phyloP scores from a whole-genome alignment of 2,888 invertebrate genomes.

The Orthosia gracilis region DNA sequence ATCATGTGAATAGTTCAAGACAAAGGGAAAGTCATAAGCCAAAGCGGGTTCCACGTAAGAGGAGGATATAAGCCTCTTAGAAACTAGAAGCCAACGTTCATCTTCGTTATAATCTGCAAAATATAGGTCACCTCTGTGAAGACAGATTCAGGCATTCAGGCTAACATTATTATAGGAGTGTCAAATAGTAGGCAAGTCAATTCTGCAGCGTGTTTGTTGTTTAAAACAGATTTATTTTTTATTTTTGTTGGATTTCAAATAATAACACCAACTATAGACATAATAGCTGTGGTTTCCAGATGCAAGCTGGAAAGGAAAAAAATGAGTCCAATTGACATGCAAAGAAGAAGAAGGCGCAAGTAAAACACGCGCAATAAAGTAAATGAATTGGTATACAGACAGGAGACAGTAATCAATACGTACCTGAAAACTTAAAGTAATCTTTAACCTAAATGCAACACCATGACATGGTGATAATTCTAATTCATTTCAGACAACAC shows the following conservation, averaged over 20 bases:
- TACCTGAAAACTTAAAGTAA: no score
- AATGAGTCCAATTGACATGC: no score
- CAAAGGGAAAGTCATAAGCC: constrained; percentile 24
- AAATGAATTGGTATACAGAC: no score
- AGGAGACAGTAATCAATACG: neutral
- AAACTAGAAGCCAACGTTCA: constrained; percentile 19
- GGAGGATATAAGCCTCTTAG: constrained; percentile 32
- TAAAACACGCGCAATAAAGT: neutral
- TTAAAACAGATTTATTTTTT: neutral
- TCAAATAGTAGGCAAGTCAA: no score
- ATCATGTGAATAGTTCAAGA: constrained; percentile 37
- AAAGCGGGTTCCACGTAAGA: constrained; percentile 27
- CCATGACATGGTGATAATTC: no score
- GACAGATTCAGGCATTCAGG: constrained; percentile 1
- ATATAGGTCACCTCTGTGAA: constrained; percentile 40
- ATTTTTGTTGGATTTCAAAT: neutral
- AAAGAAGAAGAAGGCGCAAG: neutral
- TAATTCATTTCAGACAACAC: no score
- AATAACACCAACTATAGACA: no score
- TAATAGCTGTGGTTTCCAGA: no score
- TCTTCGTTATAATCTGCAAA: constrained; percentile 47
- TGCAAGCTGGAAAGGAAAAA: no score
- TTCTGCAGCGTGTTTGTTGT: neutral
- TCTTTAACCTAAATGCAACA: no score
- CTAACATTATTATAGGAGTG: neutral